These are phyloP conservation scores for Leiothrix lutea DNA, from an alignment of 2,113 vertebrate species.

Conservation along the genomic window DNA sequence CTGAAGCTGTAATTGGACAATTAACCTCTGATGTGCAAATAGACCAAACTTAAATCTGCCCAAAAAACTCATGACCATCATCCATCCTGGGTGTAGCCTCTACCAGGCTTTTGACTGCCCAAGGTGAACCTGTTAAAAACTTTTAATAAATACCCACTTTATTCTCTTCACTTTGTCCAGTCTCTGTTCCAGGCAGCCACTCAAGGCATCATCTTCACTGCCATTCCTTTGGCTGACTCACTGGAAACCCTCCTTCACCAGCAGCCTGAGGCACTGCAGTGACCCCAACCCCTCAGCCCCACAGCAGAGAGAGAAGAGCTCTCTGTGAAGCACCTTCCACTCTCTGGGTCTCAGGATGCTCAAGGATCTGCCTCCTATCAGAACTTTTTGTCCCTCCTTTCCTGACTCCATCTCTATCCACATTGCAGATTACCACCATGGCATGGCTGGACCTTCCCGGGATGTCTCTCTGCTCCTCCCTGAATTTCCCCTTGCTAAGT, in stretches of 20 bases:
- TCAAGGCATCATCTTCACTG: background rate
- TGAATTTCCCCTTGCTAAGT: background rate
- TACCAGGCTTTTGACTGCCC: background rate
- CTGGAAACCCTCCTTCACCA: background rate
- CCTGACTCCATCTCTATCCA: background rate
- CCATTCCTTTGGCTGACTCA: background rate
- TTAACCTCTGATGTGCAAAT: background rate
- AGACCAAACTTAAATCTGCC: background rate
- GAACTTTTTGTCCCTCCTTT: background rate
- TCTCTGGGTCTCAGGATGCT: background rate
- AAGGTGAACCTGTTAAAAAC: background rate
- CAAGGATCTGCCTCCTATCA: background rate
- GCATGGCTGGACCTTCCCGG: background rate
- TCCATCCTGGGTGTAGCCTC: background rate
- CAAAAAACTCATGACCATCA: fast-evolving
- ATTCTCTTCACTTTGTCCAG: background rate
- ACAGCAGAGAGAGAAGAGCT: background rate
- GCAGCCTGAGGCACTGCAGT: background rate
- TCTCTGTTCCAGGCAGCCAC: background rate
- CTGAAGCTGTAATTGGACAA: background rate
- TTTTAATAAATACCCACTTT: background rate
- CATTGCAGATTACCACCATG: background rate
- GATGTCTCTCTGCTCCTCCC: background rate
- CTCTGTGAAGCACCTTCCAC: background rate
- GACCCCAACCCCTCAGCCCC: background rate